Base-by-base conservation (phyloP, 1,140 invertebrate genomes). In the Ceratoteleas bidentatus region DNA sequence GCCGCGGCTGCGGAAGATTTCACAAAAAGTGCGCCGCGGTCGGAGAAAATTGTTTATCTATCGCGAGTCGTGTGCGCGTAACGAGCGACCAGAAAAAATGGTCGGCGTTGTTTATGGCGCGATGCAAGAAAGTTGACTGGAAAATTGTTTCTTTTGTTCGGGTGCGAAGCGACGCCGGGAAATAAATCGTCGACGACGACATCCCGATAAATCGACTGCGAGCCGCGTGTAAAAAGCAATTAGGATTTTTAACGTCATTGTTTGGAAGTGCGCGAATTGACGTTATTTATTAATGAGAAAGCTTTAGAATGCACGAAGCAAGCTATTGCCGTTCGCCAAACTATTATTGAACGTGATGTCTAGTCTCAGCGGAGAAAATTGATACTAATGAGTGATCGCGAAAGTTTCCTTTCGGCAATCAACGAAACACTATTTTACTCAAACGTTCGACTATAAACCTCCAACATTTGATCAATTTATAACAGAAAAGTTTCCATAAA, bases 231-330 rank as follows among this genome's bases (percentile, higher is more conserved):
- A 45, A 73, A 73, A 40, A 38, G 52, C 43, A 65, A 56, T 74
- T 64, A 74, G 8, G 11, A 47, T 65, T 74, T 74, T 65, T 74
- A 73, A 56, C 33, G 34, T 54, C 10, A 36, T 38, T 60, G 56
- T 57, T 60, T 24, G 36, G 24, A 52, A 43, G 38, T 60, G 15
- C 8, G 36, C 0, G 3, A 56, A 56, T 47, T 56, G 53, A 65
- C n/a, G 58, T 77, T 77, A 69, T 62, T 77, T 77, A 77, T 77
- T 69, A 77, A 77, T 64, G 65, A 64, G 74, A 77, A 77, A 77
- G 65, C 58, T 62, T 77, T 64, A 47, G 40, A 56, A 36, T 66
- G 40, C 40, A 11, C 5, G 8, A 8, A 76, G 40, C 16, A n/a
- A 13, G 50, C 50, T 68, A 62, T 77, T 54, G 50, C 62, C 43